Base-by-base conservation (phyloP, 2,113 vertebrate species). In the Daboia siamensis region DNA sequence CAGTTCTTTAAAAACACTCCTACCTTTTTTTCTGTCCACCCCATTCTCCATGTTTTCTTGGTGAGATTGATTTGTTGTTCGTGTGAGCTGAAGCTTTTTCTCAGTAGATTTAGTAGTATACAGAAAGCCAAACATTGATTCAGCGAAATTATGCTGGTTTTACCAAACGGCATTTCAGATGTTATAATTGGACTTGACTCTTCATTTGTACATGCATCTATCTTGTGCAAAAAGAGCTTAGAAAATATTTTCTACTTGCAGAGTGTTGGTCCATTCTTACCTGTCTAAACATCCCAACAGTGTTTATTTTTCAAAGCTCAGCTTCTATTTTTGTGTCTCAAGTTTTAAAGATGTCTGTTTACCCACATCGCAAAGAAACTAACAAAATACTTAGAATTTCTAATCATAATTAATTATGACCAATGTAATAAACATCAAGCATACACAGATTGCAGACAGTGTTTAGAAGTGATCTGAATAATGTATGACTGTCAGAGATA, bases 321-420 rank as follows among this genome's bases (percentile, higher is more conserved):
- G 59, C 88, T 24, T 91, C 29, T 5, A 44, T 24, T 87, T 93
- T 94, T 5, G 1, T 93, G 90, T 93, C 88, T 95, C 0, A 20
- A 55, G 89, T 7, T 23, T 57, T 95, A 61, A 89, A 12, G 17
- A 21, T 90, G 59, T 92, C 87, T 96, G 93, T 95, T 96, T 96
- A 94, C 94, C 92, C 89, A 85, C 95, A 59, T 64, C 5, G 3
- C 56, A 91, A 0, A 0, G 94, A 92, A 90, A 80, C 89, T 91
- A 94, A 84, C 4, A 0, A 93, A 90, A 88, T 29, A 0, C 94
- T 94, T 93, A 87, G 93, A 88, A 69, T 95, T 86, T 92, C 93
- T 96, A 96, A 94, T 96, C 91, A 90, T 93, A 3, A 0, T 95
- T 90, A 96, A 93, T 97, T 95, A 94, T 91, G 95, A 94, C 51